Base-by-base conservation (phyloP, 2,797 vertebrate genomes). In the Epinephelus coioides region DNA sequence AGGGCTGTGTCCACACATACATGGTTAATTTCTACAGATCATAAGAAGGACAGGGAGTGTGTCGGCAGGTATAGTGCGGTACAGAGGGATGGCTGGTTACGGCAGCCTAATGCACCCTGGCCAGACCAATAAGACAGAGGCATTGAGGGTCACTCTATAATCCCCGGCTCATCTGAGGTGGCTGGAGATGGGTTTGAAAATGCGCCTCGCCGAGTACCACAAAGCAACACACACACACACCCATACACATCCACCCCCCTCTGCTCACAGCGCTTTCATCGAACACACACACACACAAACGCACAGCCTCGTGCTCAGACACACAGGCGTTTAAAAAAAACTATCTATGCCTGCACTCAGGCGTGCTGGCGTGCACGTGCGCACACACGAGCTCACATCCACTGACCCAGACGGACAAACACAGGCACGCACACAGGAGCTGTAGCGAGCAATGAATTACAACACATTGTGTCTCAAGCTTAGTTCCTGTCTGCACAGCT, bases 71-170 rank as follows among this genome's bases (percentile, higher is more conserved):
- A 60, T 47, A 70, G 78, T 44, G 84, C 12, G 0, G 69, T 60
- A 51, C 25, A 68, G 85, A 67, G 55, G 76, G 80, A 76, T 92
- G 96, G 95, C 96, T 97, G 97, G 96, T 96, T 97, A 96, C 95
- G 89, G 95, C 95, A 95, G 96, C 96, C 97, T 97, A 97, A 97
- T 97, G 97, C 97, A 97, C 96, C 96, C 96, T 89, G 96, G 90
- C 89, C 96, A 97, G 96, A 97, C 97, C 97, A 97, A 97, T 98
- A 97, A 97, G 97, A 97, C 97, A 96, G 96, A 97, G 97, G 97
- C 96, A 96, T 93, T 92, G 96, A 97, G 97, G 97, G 97, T 98
- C 97, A 98, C 96, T 97, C 97, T 96, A 96, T 97, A 98, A 98
- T 98, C 97, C 97, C 96, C 96, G 92, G 96, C 97, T 97, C 97